A percentile compares a stretch with the other conserved stretches of the same genome.
Conservation (phyloP, 2,888 invertebrate genomes). For the Macrosiphum euphorbiae region DNA sequence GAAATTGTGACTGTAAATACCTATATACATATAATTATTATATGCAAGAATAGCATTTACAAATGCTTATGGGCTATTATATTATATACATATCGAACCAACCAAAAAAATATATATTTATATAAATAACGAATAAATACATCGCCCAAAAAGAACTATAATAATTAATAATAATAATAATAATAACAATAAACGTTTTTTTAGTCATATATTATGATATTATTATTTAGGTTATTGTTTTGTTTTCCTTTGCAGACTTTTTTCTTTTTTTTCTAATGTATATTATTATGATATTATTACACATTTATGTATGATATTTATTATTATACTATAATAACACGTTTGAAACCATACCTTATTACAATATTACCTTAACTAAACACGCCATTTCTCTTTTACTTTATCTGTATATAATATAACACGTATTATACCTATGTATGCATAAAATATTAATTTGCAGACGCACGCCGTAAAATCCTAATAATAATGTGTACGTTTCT, state of each 20-base stretch:
- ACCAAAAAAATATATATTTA: background rate
- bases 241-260: background rate
- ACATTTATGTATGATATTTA: background rate
- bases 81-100: no score
- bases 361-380: background rate
- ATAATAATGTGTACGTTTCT: background rate
- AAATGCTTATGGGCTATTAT: no score
- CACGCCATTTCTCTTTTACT: background rate
- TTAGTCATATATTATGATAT: constrained; percentile 29
- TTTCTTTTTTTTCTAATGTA: background rate
- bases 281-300: background rate
- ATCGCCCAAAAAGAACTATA: background rate
- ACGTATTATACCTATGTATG: no score
- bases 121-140: background rate
- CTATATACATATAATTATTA: background rate
- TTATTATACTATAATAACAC: background rate
- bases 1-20: background rate
- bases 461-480: background rate
- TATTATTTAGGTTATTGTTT: constrained; percentile 21
- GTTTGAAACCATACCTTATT: background rate
- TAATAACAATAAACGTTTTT: constrained; percentile 35
- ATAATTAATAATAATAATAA: constrained; percentile 1
- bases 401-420: background rate
- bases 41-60: background rate
- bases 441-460: background rate